A percentile compares a stretch with the other conserved stretches of the same genome.
Evolutionary conservation across 2,797 vertebrate genomes (phyloP).

Genomic region (Sebastes umbrosus): DNA sequence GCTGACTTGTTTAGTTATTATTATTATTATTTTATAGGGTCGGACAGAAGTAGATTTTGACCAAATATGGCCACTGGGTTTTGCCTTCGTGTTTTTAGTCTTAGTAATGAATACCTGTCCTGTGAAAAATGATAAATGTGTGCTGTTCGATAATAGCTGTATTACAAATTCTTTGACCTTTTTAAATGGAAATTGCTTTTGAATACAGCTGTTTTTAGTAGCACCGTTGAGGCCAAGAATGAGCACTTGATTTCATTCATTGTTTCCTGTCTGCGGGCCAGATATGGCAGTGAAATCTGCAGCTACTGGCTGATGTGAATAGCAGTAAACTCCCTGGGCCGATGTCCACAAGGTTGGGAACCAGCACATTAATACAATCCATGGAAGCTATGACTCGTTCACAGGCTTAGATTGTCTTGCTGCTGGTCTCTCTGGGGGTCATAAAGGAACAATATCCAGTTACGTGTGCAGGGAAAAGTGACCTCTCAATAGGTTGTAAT

Average conservation of each 20-base stretch:
- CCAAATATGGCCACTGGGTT: neutral
- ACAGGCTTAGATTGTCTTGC: slow-evolving; percentile 30
- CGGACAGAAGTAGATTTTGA: neutral
- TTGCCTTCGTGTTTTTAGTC: neutral
- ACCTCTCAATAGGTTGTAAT: neutral
- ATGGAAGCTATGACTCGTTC: slow-evolving; percentile 60
- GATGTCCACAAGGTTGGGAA: slow-evolving; percentile 25
- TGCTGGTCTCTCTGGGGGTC: slow-evolving; percentile 24
- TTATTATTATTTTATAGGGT: neutral
- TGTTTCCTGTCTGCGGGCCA: neutral
- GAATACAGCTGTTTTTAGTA: neutral
- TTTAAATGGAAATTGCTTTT: neutral
- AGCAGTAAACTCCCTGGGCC: neutral
- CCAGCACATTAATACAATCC: slow-evolving; percentile 53
- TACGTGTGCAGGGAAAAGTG: neutral
- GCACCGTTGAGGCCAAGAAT: neutral
- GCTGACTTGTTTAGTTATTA: neutral
- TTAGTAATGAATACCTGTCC: neutral
- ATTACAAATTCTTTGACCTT: slow-evolving; percentile 3
- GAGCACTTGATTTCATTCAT: slow-evolving; percentile 14
- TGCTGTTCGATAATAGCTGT: neutral
- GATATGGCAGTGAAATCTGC: neutral
- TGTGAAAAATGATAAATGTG: neutral
- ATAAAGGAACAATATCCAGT: slow-evolving; percentile 50
- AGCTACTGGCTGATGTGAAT: neutral